phyloP scores from a whole-genome alignment of 2,797 vertebrate genomes.

The Myiothlypis chrysogaster region DNA sequence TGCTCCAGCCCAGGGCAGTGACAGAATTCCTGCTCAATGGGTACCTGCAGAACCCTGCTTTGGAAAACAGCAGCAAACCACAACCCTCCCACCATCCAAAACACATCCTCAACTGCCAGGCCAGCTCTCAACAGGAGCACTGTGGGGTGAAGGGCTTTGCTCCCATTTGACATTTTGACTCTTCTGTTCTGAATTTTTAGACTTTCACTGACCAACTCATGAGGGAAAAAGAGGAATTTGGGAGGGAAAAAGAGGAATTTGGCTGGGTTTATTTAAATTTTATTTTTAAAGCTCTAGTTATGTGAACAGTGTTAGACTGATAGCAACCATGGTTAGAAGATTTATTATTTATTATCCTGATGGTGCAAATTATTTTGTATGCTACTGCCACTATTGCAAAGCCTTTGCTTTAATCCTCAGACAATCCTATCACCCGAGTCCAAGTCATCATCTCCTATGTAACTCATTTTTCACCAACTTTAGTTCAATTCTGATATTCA shows the following conservation, averaged over 20 bases:
- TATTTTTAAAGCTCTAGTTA: not conserved
- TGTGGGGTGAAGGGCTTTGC: rapidly evolving
- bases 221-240: not conserved
- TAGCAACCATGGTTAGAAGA: not conserved
- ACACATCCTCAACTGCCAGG: not conserved
- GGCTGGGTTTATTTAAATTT: too few species aligned
- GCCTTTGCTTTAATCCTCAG: not conserved
- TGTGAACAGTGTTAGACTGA: not conserved
- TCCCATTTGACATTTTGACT: not conserved
- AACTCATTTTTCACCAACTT: not conserved
- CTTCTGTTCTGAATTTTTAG: not conserved
- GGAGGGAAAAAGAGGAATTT: not conserved
- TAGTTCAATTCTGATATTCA: not conserved
- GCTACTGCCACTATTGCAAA: not conserved
- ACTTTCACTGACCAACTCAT: not conserved
- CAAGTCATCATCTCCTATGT: not conserved
- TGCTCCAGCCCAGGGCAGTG: too few species aligned
- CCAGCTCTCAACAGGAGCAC: not conserved
- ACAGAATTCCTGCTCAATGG: not conserved
- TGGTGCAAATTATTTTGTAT: not conserved
- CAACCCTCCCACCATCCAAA: rapidly evolving
- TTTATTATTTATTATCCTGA: not conserved
- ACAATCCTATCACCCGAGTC: not conserved
- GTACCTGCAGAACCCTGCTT: not conserved
- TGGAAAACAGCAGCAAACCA: not conserved